phyloP scores from a whole-genome alignment of 2,888 invertebrate genomes.

The Aphidoletes aphidimyza region DNA sequence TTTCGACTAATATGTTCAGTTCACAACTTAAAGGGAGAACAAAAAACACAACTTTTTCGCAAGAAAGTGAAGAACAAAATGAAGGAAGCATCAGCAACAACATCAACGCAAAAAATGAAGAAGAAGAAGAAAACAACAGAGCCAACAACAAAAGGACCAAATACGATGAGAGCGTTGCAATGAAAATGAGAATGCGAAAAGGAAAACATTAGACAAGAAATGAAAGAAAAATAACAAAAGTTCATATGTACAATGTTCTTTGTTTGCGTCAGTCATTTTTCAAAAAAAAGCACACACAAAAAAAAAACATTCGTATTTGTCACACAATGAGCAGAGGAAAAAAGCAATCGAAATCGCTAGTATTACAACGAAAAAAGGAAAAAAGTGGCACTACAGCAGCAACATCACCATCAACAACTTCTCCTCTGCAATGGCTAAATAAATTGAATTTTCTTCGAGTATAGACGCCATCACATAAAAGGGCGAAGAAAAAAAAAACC shows the following conservation, averaged over 20 bases:
- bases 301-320: slow-evolving; percentile 1
- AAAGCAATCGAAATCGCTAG: slow-evolving; percentile 52
- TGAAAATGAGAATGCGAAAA: slow-evolving; percentile 35
- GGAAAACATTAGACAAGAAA: slow-evolving; percentile 31
- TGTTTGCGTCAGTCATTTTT: slow-evolving; percentile 50
- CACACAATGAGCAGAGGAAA: background rate
- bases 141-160: background rate
- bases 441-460: slow-evolving; percentile 47
- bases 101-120: background rate
- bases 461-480: slow-evolving; percentile 10
- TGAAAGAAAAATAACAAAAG: slow-evolving; percentile 46
- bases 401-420: background rate
- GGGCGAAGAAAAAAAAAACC: background rate
- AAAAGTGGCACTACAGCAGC: background rate
- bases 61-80: background rate
- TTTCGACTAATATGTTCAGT: slow-evolving; percentile 5
- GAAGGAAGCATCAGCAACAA: background rate
- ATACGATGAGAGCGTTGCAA: background rate
- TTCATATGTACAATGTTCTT: slow-evolving; percentile 23
- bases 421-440: slow-evolving; percentile 50
- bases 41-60: background rate
- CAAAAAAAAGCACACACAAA: background rate
- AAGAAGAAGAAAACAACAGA: too few relatives aligned
- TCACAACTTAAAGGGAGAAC: background rate
- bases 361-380: background rate